phyloP scores from a whole-genome alignment of 37 sponge, comb jelly and placozoan species.

The Cladorhizidae sp. region DNA sequence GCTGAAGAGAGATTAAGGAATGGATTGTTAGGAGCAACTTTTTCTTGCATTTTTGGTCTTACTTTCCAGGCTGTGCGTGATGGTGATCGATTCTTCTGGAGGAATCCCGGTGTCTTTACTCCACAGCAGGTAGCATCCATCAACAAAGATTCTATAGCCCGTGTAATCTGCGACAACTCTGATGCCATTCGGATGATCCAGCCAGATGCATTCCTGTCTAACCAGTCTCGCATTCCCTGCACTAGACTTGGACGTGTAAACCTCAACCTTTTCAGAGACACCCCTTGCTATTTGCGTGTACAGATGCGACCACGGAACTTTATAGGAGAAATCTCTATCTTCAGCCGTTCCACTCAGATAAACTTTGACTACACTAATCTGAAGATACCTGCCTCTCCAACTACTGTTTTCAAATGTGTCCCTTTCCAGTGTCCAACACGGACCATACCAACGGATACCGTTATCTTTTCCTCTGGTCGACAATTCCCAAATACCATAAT shows the following conservation, averaged over 20 bases:
- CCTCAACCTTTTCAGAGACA: conserved; percentile 34
- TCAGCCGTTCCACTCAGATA: conserved; percentile 54
- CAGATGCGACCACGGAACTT: background rate
- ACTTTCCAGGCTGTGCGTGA: conserved; percentile 68
- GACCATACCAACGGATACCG: background rate
- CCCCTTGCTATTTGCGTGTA: conserved; percentile 22
- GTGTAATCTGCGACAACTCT: conserved; percentile 87
- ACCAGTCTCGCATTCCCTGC: conserved; percentile 40
- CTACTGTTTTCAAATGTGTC: no score
- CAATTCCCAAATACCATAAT: background rate
- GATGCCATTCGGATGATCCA: conserved; percentile 53
- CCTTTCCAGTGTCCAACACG: no score
- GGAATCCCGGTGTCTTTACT: conserved; percentile 70
- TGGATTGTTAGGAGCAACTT: conserved; percentile 82
- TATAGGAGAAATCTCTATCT: conserved; percentile 13
- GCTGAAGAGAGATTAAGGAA: conserved; percentile 72
- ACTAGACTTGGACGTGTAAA: conserved; percentile 17
- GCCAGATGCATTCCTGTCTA: conserved; percentile 67
- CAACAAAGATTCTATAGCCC: conserved; percentile 39
- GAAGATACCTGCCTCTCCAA: no score
- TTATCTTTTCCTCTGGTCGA: background rate
- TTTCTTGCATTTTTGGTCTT: conserved; percentile 87
- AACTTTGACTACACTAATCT: conserved; percentile 14
- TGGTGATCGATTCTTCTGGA: conserved; percentile 91
- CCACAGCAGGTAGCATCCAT: conserved; percentile 56